Percentiles rank a stretch among this genome's conserved stretches.
These are phyloP conservation scores for Chaetophractus vellerosus DNA, from an alignment of 2,797 vertebrate genomes.

Conservation along the genomic window DNA sequence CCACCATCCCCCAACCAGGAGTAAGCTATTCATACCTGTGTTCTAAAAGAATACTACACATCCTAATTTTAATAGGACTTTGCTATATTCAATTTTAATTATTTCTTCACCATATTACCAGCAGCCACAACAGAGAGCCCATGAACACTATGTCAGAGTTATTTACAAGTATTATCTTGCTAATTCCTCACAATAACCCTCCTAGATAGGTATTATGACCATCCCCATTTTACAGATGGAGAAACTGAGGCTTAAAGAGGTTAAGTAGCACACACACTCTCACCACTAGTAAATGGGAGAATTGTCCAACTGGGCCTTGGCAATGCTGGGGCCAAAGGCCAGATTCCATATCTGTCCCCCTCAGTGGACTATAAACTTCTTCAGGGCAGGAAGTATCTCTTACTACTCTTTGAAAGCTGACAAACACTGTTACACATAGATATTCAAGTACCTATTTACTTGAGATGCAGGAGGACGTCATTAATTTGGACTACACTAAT, in stretches of 20 bases:
- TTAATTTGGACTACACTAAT: background rate
- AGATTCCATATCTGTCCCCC: background rate
- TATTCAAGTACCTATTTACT: background rate
- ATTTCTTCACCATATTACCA: background rate
- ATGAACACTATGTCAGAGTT: background rate
- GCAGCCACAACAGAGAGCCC: background rate
- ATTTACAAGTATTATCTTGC: background rate
- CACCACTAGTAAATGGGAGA: background rate
- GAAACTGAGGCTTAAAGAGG: background rate
- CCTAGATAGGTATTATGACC: background rate
- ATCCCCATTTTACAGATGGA: background rate
- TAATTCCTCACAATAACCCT: background rate
- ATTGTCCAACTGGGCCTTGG: background rate
- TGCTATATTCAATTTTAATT: background rate
- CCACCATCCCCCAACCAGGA: background rate
- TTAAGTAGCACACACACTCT: background rate
- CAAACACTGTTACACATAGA: background rate
- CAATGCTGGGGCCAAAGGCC: background rate
- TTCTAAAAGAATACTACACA: background rate
- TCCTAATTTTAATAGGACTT: fast-evolving
- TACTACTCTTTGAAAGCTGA: background rate
- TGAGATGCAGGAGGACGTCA: background rate
- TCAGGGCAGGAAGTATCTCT: background rate
- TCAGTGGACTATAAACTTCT: background rate
- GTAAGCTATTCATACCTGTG: background rate